phyloP scores from a whole-genome alignment of 2,888 invertebrate genomes.

The Craniophora ligustri region DNA sequence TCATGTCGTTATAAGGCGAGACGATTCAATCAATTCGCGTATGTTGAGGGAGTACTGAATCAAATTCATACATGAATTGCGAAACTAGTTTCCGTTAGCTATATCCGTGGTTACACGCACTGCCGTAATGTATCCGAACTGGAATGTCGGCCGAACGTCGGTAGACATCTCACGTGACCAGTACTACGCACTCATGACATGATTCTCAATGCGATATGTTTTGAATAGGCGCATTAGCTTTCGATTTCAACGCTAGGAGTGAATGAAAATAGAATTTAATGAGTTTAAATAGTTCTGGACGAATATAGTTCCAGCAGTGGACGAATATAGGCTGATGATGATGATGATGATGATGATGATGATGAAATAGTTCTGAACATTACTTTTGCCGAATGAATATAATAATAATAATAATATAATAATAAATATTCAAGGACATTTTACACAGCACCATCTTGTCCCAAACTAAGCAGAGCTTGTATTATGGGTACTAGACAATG shows the following conservation, averaged over 20 bases:
- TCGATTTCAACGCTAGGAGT: constrained; percentile 18
- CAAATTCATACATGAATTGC: constrained; percentile 47
- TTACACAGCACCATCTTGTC: no score
- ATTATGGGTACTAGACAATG: no score
- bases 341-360: no score
- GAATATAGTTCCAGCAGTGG: no score
- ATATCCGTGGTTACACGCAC: constrained; percentile 48
- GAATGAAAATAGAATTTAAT: constrained; percentile 3
- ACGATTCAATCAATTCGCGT: constrained; percentile 31
- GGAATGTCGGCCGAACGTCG: constrained; percentile 12
- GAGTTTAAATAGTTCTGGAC: no score
- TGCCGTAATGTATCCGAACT: constrained; percentile 28
- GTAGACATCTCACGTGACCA: constrained; percentile 14
- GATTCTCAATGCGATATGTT: constrained; percentile 28
- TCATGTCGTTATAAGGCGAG: constrained; percentile 31
- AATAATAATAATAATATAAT: no score
- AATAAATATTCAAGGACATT: no score
- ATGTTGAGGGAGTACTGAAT: constrained; percentile 34
- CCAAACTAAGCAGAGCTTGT: no score
- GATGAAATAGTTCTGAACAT: no score
- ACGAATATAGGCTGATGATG: no score
- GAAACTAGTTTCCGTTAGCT: constrained; percentile 53
- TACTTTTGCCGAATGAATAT: no score
- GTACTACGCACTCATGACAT: constrained; percentile 21
- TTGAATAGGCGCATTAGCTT: constrained; percentile 17